Evolutionary conservation across 2,888 invertebrate genomes (phyloP), one percentile per base, ranked within the genome.

Genomic region (Oligia strigilis): DNA sequence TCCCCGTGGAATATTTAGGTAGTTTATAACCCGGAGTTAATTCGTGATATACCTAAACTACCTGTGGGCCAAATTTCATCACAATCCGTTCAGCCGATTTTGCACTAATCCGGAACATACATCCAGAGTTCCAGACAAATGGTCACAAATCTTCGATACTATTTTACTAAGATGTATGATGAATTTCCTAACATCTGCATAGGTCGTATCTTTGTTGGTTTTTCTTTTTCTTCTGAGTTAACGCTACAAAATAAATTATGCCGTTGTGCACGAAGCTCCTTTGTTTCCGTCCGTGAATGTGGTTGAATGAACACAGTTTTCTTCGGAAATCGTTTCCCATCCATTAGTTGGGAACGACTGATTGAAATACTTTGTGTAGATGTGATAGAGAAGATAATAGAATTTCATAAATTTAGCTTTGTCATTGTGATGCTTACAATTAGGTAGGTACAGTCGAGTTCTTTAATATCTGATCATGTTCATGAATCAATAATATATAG

Each of bases 291-390:
- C 23, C 11, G 65, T 46, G 66, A 72, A 81, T 72, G 72, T 82
- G 85, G 82, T 81, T 82, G 65, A 46, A 74, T 66, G 82, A 86
- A 40, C 64, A 74, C 43, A 69, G 49, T 85, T 81, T 71, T 82
- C 72, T 65, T 71, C 46, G 43, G 40, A 64, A 72, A 85, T 72
- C 86, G 60, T 29, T 75, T 86, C 46, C 70, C 70, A 81, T 73
- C 65, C 65, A 78, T 84, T 74, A 72, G 66, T 72, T 60, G 23
- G 36, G 19, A 13, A 66, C 58, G 74, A 77, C 72, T 75, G 58
- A 85, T 81, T 62, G 85, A 67, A 85, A 60, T 62, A 62, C 62
- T 69, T 80, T 84, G 70, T 84, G 69, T 58, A 70, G 49, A 84
- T 69, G 64, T 70, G 80, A 65, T 84, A 19, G 70, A 52, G 55